Base-by-base conservation (phyloP, 2,888 invertebrate genomes). In the Sericinus montela region DNA sequence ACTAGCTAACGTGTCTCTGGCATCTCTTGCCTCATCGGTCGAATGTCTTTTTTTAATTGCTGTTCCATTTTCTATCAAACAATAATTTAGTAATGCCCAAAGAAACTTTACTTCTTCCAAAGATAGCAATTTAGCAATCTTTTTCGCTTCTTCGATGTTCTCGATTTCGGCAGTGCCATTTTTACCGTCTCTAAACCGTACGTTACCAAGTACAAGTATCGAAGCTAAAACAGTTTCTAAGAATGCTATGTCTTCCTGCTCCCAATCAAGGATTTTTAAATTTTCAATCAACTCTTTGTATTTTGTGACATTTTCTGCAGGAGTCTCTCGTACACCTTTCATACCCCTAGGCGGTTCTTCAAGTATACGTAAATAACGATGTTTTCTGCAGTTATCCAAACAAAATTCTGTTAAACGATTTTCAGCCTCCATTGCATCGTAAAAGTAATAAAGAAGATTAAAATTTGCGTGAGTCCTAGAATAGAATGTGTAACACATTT, bases 381-480 rank as follows among this genome's bases (percentile, higher is more conserved):
- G 95, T 54, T 91, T 91, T 58, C 93, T 90, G 28, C 93, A 92
- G 0, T 91, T 75, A 43, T 94, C 92, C 36, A 98, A 79, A 52
- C 89, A 82, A 59, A 94, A 94, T 37, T 93, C 91, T 32, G 91
- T 90, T 34, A 94, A 80, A 48, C 92, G 90, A 46, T 92, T 92
- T 13, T 91, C 90, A 9, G 92, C 90, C 59, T 93, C 92, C 72
- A 97, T 91, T 3, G 93, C 95, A 69, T 97, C 97, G 75, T 96
- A 96, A 59, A 97, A 92, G 72, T 96, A 97, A 81, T 98, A 97
- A 55, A 98, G 92, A 15, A 97, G 91, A 75, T 97, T 94, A 71
- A 97, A 98, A 69, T 97, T 98, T 43, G 95, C 93, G 75, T 97
- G 96, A 53, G 91, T 91, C 89, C 96, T 96, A 75, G 32, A 90